Conservation (phyloP, 2,888 invertebrate species). For the Scaptomyza polygonia region DNA sequence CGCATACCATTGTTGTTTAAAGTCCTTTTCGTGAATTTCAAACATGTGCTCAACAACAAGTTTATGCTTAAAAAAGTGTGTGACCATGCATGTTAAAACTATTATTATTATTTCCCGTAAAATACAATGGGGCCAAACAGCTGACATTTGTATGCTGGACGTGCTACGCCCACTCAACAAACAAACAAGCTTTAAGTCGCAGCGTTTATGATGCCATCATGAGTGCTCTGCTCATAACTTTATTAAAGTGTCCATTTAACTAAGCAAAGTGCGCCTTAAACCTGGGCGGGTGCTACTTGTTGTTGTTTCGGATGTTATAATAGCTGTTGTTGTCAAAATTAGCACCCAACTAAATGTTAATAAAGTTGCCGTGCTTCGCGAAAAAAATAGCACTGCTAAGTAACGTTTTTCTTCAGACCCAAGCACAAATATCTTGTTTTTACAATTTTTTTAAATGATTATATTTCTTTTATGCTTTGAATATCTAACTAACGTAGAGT, state of each 20-base stretch:
- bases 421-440: too few species aligned
- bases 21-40: conserved; percentile 51
- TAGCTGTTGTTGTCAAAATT: conserved; percentile 54
- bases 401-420: too few species aligned
- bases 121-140: conserved; percentile 24
- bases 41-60: conserved; percentile 33
- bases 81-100: conserved; percentile 52
- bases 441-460: too few species aligned
- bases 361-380: conserved; percentile 47
- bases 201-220: conserved; percentile 69
- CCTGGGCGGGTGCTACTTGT: conserved; percentile 11
- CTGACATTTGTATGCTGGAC: conserved; percentile 48
- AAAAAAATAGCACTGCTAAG: too few species aligned
- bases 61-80: conserved; percentile 13
- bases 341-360: conserved; percentile 75
- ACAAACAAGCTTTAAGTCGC: conserved; percentile 10
- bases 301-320: conserved; percentile 25
- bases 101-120: conserved; percentile 31
- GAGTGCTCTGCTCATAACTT: conserved; percentile 64
- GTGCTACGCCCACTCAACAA: conserved; percentile 48
- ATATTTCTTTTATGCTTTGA: too few species aligned
- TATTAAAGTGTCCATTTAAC: conserved; percentile 73
- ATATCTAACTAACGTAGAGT: too few species aligned
- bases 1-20: conserved; percentile 39
- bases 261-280: conserved; percentile 54